These are phyloP conservation scores for Cheilosia grossa DNA, from an alignment of 2,888 invertebrate genomes.

Conservation along the genomic window DNA sequence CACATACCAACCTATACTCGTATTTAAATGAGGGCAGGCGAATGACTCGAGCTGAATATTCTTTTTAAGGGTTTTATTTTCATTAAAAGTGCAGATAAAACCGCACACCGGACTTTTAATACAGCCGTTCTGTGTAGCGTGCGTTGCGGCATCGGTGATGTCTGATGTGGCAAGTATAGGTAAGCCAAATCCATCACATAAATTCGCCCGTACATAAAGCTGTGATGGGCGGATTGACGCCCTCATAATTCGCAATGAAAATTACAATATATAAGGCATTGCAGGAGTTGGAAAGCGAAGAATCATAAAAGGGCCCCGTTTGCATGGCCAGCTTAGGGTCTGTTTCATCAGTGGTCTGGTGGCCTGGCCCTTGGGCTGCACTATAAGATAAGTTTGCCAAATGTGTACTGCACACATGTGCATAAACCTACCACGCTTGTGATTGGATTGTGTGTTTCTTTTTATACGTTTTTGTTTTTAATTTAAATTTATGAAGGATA, in stretches of 20 bases:
- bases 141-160: conserved; percentile 13
- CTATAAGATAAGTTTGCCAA: conserved; percentile 37
- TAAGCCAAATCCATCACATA: conserved; percentile 72
- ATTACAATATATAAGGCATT: conserved; percentile 61
- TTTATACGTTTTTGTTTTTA: conserved; percentile 71
- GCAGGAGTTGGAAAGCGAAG: conserved; percentile 37
- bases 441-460: conserved; percentile 65
- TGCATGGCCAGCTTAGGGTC: conserved; percentile 49
- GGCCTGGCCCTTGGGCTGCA: conserved; percentile 54
- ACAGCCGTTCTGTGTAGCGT: conserved; percentile 15
- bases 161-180: conserved; percentile 32
- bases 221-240: conserved; percentile 75
- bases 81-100: conserved; percentile 54
- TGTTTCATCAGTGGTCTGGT: conserved; percentile 35
- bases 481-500: conserved; percentile 74
- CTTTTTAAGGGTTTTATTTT: conserved; percentile 48
- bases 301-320: conserved; percentile 70
- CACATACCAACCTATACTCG: no score
- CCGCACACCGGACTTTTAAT: conserved; percentile 55
- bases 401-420: conserved; percentile 48
- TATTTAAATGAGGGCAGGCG: conserved; percentile 43
- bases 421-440: conserved; percentile 54
- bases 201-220: conserved; percentile 71
- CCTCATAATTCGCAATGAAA: conserved; percentile 75
- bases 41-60: conserved; percentile 27